Base-by-base conservation (phyloP, 2,888 invertebrate genomes). In the Chymomyza procnemis region DNA sequence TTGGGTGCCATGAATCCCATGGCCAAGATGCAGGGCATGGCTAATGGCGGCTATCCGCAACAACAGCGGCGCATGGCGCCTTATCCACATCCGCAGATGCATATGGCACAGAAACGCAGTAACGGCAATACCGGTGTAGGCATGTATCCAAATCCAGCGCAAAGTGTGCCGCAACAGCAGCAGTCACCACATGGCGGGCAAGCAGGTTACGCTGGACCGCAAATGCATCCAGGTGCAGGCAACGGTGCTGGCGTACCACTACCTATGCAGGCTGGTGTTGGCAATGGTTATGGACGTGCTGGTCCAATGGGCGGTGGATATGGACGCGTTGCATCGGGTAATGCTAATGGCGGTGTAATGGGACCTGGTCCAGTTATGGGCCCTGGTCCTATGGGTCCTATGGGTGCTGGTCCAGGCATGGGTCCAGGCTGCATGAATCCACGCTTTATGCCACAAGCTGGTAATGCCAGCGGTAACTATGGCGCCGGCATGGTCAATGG, bases 41-140 rank as follows among this genome's bases (percentile, higher is more conserved):
- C 91, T 68, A 91, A 90, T 67, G 90, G 90, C 8, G 93, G 93
- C 41, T 92, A 92, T 76, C 95, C 96, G 85, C 95, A 95, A 76
- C 83, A 83, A 59, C 83, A 85, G 67, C 93, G 97, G 87, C 93
- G 97, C 87, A 93, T 96, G 92, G 93, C 96, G 59, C 97, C 97
- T 1, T 97, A 97, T 91, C 97, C 97, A 21, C 94, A 94, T 69
- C 96, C 96, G 14, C 94, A 95, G 67, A 95, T 96, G 95, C 95
- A 97, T 90, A 95, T 96, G 94, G 93, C 94, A 66, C 96, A 96
- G 88, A 95, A 97, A 84, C 93, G 91, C 26, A 88, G 78, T 9
- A 64, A 60, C 1, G 69, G 55, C 12, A 57, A 73, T 67, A 77
- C 80, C 55, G 80, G 71, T 63, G 85, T 64, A 22, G 85, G 79